Evolutionary conservation across 2,797 vertebrate species (phyloP).

Genomic region (Diceros bicornis): DNA sequence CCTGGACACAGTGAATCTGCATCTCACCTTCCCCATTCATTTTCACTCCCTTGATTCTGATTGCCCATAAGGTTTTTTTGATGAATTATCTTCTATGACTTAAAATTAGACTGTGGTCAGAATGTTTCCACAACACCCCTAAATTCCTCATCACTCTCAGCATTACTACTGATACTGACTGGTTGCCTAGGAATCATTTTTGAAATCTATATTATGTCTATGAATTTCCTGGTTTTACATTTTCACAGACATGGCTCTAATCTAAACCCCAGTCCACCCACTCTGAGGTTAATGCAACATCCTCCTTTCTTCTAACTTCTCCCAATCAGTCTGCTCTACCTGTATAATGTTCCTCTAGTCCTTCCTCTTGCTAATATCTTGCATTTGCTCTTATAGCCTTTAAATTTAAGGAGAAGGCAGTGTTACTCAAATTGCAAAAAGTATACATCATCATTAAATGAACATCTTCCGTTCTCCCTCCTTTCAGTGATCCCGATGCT

Average conservation of each 20-base stretch:
- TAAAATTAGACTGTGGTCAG: conserved; percentile 19
- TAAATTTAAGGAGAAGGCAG: conserved; percentile 20
- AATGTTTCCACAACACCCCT: neutral
- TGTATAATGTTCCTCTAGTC: neutral
- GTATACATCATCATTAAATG: conserved; percentile 33
- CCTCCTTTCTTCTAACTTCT: neutral
- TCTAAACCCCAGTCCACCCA: neutral
- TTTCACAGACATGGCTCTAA: conserved; percentile 7
- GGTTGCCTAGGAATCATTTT: conserved; percentile 28
- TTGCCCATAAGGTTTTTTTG: neutral
- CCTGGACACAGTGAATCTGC: neutral
- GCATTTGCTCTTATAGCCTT: neutral
- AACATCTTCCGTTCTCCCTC: conserved; percentile 17
- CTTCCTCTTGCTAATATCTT: neutral
- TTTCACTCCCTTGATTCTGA: conserved; percentile 36
- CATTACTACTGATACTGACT: neutral
- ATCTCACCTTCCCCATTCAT: neutral
- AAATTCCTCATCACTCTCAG: conserved; percentile 29
- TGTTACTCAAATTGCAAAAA: conserved; percentile 4
- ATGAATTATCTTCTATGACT: neutral
- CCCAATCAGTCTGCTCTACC: neutral
- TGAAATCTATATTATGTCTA: conserved; percentile 9
- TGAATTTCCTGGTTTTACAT: conserved; percentile 36
- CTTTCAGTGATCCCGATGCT: neutral
- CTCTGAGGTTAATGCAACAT: neutral